A percentile compares a stretch with the other conserved stretches of the same genome.
These are phyloP conservation scores for Enteromius paludinosus DNA, from an alignment of 2,797 vertebrate genomes.

Conservation along the genomic window DNA sequence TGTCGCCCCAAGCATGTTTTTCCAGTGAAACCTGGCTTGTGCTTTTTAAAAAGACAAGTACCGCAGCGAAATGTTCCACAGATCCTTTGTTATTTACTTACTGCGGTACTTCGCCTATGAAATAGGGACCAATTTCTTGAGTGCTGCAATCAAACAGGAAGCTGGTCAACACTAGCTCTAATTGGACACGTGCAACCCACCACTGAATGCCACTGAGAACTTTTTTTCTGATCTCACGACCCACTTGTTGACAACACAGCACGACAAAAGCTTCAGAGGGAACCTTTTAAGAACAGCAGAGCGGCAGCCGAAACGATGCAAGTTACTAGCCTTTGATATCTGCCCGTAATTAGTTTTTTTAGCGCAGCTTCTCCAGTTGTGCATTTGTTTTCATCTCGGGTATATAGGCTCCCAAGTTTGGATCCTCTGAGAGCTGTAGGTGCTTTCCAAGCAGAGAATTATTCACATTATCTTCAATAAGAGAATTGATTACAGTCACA, in stretches of 20 bases:
- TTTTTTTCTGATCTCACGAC: constrained; percentile 11
- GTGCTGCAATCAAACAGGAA: constrained; percentile 3
- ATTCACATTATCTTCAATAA: constrained; percentile 52
- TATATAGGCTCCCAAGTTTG: constrained; percentile 29
- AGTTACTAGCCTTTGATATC: constrained; percentile 48
- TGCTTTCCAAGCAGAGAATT: constrained; percentile 45
- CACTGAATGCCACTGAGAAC: background rate
- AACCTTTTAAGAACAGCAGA: constrained; percentile 14
- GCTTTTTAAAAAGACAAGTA: background rate
- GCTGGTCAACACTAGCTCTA: constrained; percentile 29
- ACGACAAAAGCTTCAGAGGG: constrained; percentile 33
- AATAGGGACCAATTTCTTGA: constrained; percentile 19
- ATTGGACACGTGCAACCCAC: constrained; percentile 15
- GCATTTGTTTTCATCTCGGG: constrained; percentile 45
- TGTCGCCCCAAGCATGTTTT: background rate
- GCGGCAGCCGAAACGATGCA: background rate
- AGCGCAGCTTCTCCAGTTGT: background rate
- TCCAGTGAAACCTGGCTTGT: background rate
- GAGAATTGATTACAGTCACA: constrained; percentile 38
- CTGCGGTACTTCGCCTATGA: background rate
- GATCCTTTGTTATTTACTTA: constrained; percentile 25
- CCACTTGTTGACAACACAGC: constrained; percentile 38
- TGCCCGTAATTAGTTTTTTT: constrained; percentile 40
- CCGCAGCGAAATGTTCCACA: background rate
- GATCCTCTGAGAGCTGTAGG: constrained; percentile 32